Evolutionary conservation across 2,888 invertebrate genomes (phyloP).

Genomic region (Patella pellucida): DNA sequence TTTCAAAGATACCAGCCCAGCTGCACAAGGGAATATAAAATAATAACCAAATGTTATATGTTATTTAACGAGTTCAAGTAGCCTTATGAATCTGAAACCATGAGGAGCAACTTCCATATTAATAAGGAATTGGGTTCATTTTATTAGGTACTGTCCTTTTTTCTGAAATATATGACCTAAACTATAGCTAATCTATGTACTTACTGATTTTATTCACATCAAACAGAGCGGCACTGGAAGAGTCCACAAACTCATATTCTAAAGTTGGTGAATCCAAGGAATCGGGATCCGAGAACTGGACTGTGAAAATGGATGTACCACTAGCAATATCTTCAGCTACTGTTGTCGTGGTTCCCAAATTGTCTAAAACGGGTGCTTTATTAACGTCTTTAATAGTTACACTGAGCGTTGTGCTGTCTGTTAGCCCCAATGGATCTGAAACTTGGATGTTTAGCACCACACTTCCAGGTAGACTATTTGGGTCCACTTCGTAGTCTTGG

Average conservation of each 20-base stretch:
- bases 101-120: no score
- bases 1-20: not conserved
- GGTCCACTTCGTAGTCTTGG: conserved; percentile 42
- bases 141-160: no score
- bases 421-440: conserved; percentile 30
- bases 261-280: not conserved
- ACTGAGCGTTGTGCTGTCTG: conserved; percentile 28
- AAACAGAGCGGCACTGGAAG: not conserved
- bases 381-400: conserved; percentile 22
- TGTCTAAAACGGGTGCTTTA: not conserved
- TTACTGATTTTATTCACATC: not conserved
- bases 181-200: not conserved
- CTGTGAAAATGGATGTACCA: not conserved
- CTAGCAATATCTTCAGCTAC: not conserved
- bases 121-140: no score
- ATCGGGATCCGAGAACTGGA: not conserved
- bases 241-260: not conserved
- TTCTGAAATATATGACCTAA: no score
- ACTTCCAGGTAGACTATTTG: conserved; percentile 26
- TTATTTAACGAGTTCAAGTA: no score
- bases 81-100: no score
- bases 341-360: not conserved
- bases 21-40: not conserved
- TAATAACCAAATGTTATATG: no score
- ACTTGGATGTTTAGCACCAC: conserved; percentile 35